Conservation (phyloP, 2,888 invertebrate genomes). For the Baccha elongata region DNA sequence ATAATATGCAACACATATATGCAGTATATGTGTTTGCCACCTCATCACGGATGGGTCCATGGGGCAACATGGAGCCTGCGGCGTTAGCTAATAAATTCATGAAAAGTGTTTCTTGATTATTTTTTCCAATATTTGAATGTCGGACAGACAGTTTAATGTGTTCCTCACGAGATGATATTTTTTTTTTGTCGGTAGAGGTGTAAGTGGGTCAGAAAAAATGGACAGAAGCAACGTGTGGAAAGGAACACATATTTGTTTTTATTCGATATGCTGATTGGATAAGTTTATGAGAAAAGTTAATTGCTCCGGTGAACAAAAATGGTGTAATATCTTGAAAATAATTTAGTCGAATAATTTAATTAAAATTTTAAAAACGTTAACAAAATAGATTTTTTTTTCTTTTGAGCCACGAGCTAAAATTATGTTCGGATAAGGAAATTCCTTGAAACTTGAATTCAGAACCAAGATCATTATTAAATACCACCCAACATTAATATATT, state of each 20-base stretch:
- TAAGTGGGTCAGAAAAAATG: constrained; percentile 63
- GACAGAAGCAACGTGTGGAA: constrained; percentile 52
- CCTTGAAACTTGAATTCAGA: too few species aligned
- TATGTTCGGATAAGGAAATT: too few species aligned
- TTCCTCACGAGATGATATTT: constrained; percentile 23
- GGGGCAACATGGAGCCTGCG: constrained; percentile 53
- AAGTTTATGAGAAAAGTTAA: constrained; percentile 66
- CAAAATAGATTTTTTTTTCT: too few species aligned
- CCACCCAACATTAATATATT: too few species aligned
- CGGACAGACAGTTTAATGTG: constrained; percentile 57
- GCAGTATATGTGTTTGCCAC: constrained; percentile 45
- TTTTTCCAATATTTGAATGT: constrained; percentile 42
- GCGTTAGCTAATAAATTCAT: constrained; percentile 71
- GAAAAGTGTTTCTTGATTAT: constrained; percentile 52
- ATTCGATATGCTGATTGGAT: constrained; percentile 64
- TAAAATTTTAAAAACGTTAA: too few species aligned
- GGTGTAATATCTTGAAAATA: constrained; percentile 40
- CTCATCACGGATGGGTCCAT: constrained; percentile 44
- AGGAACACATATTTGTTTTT: constrained; percentile 30
- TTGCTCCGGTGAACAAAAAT: constrained; percentile 37
- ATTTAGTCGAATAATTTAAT: constrained; percentile 16
- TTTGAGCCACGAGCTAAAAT: too few species aligned
- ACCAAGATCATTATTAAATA: too few species aligned
- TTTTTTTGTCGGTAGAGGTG: constrained; percentile 8
- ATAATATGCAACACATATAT: neutral